phyloP scores from a whole-genome alignment of 2,113 vertebrate genomes.

The Gallinago paraguaiae region DNA sequence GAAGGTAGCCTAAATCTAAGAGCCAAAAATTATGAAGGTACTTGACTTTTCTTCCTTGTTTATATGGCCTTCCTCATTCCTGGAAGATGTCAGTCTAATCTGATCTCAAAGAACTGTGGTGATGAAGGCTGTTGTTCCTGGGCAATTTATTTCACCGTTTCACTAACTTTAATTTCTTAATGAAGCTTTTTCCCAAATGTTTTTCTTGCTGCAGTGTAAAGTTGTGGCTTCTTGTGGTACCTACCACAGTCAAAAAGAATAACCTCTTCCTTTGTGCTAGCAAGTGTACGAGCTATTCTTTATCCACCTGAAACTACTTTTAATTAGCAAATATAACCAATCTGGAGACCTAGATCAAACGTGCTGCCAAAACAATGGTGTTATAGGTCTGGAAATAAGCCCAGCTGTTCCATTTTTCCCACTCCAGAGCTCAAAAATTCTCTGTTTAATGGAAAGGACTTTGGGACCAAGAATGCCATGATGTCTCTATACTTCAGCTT shows the following conservation, averaged over 20 bases:
- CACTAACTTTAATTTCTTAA: background rate
- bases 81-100: background rate
- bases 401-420: background rate
- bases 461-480: background rate
- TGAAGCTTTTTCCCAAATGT: background rate
- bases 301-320: background rate
- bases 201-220: background rate
- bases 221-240: background rate
- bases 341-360: background rate
- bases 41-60: background rate
- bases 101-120: background rate
- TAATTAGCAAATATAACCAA: background rate
- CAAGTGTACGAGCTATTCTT: background rate
- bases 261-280: background rate
- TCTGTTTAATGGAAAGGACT: background rate
- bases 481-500: background rate
- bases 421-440: background rate
- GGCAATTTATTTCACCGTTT: fast-evolving
- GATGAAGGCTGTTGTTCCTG: background rate
- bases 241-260: background rate
- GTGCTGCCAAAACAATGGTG: background rate
- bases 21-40: background rate
- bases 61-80: background rate
- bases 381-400: background rate
- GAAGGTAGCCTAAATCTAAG: background rate